Conservation (phyloP, 2,888 invertebrate species). For the Cantharis nigra region DNA sequence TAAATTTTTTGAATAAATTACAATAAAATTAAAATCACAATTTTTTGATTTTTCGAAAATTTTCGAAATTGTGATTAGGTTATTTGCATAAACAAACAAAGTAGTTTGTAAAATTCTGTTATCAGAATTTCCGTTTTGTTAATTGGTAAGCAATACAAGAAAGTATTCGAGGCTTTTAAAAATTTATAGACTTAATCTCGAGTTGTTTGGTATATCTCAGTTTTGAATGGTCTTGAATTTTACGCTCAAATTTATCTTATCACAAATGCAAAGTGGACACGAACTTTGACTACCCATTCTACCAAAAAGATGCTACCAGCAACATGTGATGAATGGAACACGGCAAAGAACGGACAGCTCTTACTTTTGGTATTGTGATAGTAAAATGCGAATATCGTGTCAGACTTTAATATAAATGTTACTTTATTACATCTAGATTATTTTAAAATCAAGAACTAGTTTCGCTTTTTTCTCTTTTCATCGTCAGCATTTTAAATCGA, state of each 20-base stretch:
- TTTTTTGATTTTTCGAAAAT: too few species aligned
- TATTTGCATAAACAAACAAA: too few species aligned
- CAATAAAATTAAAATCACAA: neutral
- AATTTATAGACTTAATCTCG: conserved; percentile 25
- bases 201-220: conserved; percentile 23
- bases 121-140: conserved; percentile 13
- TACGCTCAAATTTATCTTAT: conserved; percentile 46
- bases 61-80: too few species aligned
- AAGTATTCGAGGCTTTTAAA: conserved; percentile 2
- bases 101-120: neutral
- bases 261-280: conserved; percentile 51
- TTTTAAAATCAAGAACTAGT: conserved; percentile 24
- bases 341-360: conserved; percentile 32
- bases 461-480: conserved; percentile 1
- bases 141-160: neutral
- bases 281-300: conserved; percentile 42
- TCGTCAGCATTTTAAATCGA: conserved; percentile 18
- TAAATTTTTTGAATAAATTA: neutral
- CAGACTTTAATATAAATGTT: conserved; percentile 30
- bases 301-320: conserved; percentile 28
- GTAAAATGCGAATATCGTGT: conserved; percentile 30
- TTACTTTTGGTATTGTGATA: conserved; percentile 33
- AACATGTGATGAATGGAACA: conserved; percentile 41
- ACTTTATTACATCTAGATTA: conserved; percentile 27
- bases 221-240: conserved; percentile 43